Evolutionary conservation across 2,113 vertebrate genomes (phyloP).

Genomic region (Leptocoma aspasia): DNA sequence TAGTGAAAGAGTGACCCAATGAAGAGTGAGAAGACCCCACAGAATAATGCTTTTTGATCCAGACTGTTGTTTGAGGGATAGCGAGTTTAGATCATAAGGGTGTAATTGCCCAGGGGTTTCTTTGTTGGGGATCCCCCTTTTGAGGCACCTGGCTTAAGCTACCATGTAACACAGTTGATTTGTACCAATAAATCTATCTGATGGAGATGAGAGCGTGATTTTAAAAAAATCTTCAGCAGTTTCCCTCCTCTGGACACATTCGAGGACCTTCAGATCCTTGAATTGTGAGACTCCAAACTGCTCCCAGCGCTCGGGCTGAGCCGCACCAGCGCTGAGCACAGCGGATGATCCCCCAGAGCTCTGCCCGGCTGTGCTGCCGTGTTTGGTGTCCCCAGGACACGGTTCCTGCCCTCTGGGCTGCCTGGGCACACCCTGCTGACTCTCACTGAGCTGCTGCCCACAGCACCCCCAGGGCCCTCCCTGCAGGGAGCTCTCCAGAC

Average conservation of each 20-base stretch:
- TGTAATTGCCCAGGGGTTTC: neutral
- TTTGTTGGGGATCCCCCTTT: neutral
- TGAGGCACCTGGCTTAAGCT: neutral
- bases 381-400: neutral
- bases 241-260: neutral
- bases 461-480: neutral
- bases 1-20: neutral
- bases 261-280: neutral
- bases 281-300: fast-evolving
- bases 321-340: fast-evolving
- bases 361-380: neutral
- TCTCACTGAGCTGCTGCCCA: neutral
- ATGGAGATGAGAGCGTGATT: neutral
- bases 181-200: neutral
- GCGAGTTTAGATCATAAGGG: neutral
- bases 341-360: fast-evolving
- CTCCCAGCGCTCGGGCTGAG: fast-evolving
- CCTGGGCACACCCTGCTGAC: neutral
- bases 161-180: neutral
- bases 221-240: neutral
- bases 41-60: neutral
- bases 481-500: neutral
- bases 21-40: neutral
- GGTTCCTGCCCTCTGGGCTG: neutral
- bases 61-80: neutral